Evolutionary conservation across 2,113 vertebrate genomes (phyloP), one percentile per base, ranked within the genome.

Genomic region (Aptenodytes forsteri): DNA sequence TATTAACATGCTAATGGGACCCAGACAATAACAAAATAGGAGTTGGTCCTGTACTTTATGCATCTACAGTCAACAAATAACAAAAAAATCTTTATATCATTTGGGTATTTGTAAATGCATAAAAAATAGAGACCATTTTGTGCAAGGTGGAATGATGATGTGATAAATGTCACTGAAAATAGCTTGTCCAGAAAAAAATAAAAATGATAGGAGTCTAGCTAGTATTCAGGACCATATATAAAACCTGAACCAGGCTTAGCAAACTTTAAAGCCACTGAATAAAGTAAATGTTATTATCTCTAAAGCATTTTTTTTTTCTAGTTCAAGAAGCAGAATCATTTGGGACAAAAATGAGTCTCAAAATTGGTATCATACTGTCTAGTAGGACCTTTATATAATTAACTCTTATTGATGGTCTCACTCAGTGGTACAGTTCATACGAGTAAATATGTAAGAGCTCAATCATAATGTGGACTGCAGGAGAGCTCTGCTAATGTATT

Each of bases 401-500:
- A 87, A 91, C 50, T 89, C 34, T 83, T 89, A 87, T 14, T 89
- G 72, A 70, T 70, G 62, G 38, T 89, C 59, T 84, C 83, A 83
- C 58, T 77, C 64, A 78, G 46, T 70, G 55, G 18, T 66, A 40
- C 27, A 52, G 49, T 62, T 95, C 18, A 22, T 83, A 49, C 12
- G n/a, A 55, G 52, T 69, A 92, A 92, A 86, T 89, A 58, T 27
- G 12, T 77, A 58, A 86, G 71, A 93, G 34, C 58, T 95, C 78
- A 87, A 4, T 54, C 49, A 18, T 65, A 36, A 80, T 42, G 58
- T 52, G 40, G 72, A 73, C 42, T 94, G 54, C 58, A 77, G 88
- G 71, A 92, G 65, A 34, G 36, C 71, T 95, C 30, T 89, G 50
- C 34, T 95, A 73, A 96, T 86, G 83, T 66, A 20, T 89, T 92